These are phyloP conservation scores for Mesoclemmys tuberculata DNA, from an alignment of 2,113 vertebrate genomes.

Conservation along the genomic window DNA sequence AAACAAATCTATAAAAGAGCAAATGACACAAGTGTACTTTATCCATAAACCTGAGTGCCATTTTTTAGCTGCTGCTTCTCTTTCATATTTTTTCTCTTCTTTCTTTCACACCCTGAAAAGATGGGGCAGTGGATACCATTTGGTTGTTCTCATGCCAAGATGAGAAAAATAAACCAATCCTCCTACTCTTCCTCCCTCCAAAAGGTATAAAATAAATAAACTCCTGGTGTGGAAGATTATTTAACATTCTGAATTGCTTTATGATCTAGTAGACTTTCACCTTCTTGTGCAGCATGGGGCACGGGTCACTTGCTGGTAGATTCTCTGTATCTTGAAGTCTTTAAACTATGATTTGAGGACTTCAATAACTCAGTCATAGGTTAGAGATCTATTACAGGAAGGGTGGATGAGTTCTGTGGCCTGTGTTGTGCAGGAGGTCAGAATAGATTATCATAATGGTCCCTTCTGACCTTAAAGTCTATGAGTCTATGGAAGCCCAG, in stretches of 20 bases:
- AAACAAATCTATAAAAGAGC: not conserved
- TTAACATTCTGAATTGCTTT: not conserved
- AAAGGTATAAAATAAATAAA: not conserved
- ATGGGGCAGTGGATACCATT: not conserved
- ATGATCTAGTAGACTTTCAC: fast-evolving
- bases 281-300: too few species aligned
- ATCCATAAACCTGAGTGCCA: not conserved
- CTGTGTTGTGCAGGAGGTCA: too few species aligned
- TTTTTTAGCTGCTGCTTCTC: not conserved
- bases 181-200: fast-evolving
- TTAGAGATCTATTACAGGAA: too few species aligned
- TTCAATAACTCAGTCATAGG: too few species aligned
- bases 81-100: not conserved
- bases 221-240: not conserved
- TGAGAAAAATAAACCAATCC: not conserved
- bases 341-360: too few species aligned
- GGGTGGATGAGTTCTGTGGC: too few species aligned
- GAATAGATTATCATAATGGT: too few species aligned
- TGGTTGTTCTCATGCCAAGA: not conserved
- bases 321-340: too few species aligned
- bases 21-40: not conserved
- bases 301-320: too few species aligned
- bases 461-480: too few species aligned
- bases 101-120: not conserved
- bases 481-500: not conserved